Conservation (phyloP, 1,140 invertebrate species). For the Zophobas atratus region DNA sequence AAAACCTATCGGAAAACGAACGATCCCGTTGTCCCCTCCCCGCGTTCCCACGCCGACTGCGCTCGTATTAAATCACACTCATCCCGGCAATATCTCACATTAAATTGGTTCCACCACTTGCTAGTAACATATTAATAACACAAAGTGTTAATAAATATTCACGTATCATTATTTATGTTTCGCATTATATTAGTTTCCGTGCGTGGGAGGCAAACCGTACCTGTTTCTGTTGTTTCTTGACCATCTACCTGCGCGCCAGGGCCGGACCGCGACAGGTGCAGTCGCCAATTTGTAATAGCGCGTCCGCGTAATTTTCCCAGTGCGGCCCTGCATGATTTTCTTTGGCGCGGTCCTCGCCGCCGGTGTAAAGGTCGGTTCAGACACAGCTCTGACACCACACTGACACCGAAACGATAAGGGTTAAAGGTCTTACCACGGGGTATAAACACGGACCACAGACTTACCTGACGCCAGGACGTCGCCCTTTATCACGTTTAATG, state of each 20-base stretch:
- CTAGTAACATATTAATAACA: conserved; percentile 46
- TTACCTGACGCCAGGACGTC: conserved; percentile 30
- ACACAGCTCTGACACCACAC: conserved; percentile 37
- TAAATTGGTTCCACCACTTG: conserved; percentile 41
- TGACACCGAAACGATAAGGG: conserved; percentile 47
- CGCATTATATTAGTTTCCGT: conserved; percentile 35
- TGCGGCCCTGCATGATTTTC: neutral
- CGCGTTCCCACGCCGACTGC: conserved; percentile 6
- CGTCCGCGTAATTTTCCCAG: neutral
- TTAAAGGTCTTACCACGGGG: conserved; percentile 46
- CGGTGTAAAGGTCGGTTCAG: conserved; percentile 23
- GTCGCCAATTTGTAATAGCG: too few relatives aligned
- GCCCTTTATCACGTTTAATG: conserved; percentile 20
- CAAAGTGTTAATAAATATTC: conserved; percentile 46
- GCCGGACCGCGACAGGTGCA: too few relatives aligned
- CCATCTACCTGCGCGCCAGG: too few relatives aligned
- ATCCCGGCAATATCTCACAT: conserved; percentile 35
- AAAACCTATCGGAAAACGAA: too few relatives aligned
- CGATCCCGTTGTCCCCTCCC: neutral
- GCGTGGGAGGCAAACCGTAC: conserved; percentile 8
- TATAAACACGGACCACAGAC: conserved; percentile 37
- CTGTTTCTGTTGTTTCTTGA: conserved; percentile 1
- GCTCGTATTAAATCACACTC: conserved; percentile 14
- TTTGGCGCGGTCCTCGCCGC: neutral
- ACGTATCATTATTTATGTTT: conserved; percentile 48